phyloP scores from a whole-genome alignment of 1,140 invertebrate species.

The Drosophila lini region DNA sequence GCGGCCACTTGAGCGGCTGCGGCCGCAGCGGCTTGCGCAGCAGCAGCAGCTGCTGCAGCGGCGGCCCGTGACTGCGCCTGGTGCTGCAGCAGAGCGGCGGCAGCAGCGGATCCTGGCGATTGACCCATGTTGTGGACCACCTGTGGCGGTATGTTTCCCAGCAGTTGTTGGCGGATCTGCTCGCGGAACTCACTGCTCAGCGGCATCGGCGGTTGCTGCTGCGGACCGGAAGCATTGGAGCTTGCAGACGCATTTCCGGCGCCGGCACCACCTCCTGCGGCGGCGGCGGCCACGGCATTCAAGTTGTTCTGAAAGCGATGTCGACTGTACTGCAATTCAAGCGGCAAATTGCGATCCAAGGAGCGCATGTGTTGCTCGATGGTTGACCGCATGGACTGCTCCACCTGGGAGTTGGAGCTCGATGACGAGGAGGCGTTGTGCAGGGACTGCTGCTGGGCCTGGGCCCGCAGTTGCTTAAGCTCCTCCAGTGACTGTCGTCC shows the following conservation, averaged over 20 bases:
- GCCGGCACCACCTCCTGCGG: constrained; percentile 14
- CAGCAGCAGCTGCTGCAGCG: constrained; percentile 75
- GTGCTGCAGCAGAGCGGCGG: constrained; percentile 78
- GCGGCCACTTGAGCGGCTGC: constrained; percentile 44
- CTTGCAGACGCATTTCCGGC: constrained; percentile 36
- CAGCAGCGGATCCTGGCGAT: constrained; percentile 74
- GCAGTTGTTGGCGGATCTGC: constrained; percentile 78
- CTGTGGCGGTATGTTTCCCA: constrained; percentile 78
- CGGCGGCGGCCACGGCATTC: constrained; percentile 20
- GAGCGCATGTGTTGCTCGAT: constrained; percentile 84
- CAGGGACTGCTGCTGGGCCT: constrained; percentile 69
- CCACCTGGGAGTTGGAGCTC: constrained; percentile 63
- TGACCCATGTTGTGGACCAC: constrained; percentile 80
- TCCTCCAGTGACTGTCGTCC: constrained; percentile 78
- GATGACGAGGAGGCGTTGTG: constrained; percentile 72
- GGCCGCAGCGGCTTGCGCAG: constrained; percentile 59
- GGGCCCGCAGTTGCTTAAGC: constrained; percentile 76
- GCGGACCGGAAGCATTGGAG: constrained; percentile 24
- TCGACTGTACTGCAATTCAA: constrained; percentile 83
- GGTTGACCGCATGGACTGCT: constrained; percentile 78
- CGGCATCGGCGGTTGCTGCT: constrained; percentile 65
- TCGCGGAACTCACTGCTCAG: constrained; percentile 81
- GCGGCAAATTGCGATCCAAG: constrained; percentile 78
- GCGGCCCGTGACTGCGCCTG: constrained; percentile 80
- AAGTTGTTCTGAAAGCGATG: constrained; percentile 75